Base-by-base conservation (phyloP, 2,113 vertebrate genomes). In the Strigops habroptila region DNA sequence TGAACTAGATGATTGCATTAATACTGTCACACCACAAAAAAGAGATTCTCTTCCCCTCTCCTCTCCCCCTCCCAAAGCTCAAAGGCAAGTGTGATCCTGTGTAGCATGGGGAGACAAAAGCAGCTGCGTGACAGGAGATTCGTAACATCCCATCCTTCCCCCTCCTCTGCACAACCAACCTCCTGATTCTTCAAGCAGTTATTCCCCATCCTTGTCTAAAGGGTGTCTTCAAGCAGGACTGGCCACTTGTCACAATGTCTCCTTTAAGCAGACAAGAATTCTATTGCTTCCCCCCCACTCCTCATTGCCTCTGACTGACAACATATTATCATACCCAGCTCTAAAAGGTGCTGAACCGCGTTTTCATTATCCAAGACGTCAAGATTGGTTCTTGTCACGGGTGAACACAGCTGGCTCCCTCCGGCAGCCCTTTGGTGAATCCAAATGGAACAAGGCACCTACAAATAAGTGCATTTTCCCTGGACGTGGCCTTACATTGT, bases 321-420 rank as follows among this genome's bases (percentile, higher is more conserved):
- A 80, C 69, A 6, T 31, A 94, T 97, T 97, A 98, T 97, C 97
- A 96, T 71, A 57, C 78, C 5, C 82, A 25, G 89, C 91, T 92
- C 95, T 33, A 67, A 85, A 64, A 98, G 97, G 97, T 97, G 97
- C 95, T 97, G 98, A 97, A 97, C 95, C 28, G 63, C 93, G 91
- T 98, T 97, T 97, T 95, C 98, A 98, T 98, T 98, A 97, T 69
- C 96, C 93, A 43, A 70, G 90, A 94, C 21, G 97, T 98, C 98
- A 98, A 86, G 94, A 78, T 12, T 65, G 19, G 37, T 98, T 97
- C 96, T 86, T 94, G 96, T 98, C 97, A 98, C 49, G 2, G 37
- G 90, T 5, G 46, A 95, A 91, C 96, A 73, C 91, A 94, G 93
- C 95, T 94, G 97, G 96, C 84, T 96, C 91, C 93, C 91, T 90